Evolutionary conservation across 2,113 vertebrate species (phyloP).

Genomic region (Penelope pileata): DNA sequence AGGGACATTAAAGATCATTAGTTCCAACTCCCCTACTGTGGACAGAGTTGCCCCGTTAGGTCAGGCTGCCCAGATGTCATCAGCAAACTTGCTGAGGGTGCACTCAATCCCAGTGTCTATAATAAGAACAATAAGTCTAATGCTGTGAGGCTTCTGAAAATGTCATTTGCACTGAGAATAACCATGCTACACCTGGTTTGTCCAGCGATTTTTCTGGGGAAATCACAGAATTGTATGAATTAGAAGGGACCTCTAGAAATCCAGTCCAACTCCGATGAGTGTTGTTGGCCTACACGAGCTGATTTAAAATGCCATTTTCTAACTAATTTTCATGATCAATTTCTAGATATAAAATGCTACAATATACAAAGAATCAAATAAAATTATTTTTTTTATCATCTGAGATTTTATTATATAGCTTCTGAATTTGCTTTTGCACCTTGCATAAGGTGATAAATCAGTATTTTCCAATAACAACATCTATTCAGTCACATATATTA

Average conservation of each 20-base stretch:
- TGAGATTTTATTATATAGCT: neutral
- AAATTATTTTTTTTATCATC: neutral
- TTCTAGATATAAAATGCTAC: neutral
- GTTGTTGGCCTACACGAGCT: neutral
- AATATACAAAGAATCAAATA: neutral
- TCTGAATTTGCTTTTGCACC: slow-evolving; percentile 32
- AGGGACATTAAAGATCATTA: too few species aligned
- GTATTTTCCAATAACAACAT: neutral
- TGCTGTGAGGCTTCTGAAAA: neutral
- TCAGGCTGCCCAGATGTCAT: too few species aligned
- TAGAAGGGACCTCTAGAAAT: too few species aligned
- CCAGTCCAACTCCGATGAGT: too few species aligned
- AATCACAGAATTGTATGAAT: too few species aligned
- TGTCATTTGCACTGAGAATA: neutral
- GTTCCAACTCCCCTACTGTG: too few species aligned
- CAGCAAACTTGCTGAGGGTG: too few species aligned
- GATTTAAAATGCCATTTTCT: slow-evolving; percentile 1
- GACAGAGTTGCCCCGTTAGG: too few species aligned
- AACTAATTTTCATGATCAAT: neutral
- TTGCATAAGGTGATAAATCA: slow-evolving; percentile 30
- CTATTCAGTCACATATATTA: neutral
- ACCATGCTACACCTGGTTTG: neutral
- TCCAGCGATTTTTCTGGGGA: neutral
- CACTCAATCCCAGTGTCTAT: too few species aligned
- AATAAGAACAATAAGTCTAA: neutral